A percentile compares a stretch with the other conserved stretches of the same genome.
Conservation (phyloP, 2,888 invertebrate species). For the Hermodice carunculata region DNA sequence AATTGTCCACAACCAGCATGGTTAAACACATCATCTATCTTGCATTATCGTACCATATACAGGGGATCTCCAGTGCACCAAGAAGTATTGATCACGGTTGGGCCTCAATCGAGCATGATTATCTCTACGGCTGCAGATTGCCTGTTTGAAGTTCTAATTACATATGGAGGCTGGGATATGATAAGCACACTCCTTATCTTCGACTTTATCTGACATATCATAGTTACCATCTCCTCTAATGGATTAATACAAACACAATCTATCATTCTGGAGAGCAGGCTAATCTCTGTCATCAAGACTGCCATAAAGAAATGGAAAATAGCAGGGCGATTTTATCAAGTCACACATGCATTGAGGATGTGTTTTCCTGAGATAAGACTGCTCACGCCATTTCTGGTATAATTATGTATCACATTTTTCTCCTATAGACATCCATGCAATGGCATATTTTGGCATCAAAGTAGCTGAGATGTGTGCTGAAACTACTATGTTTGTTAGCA, state of each 20-base stretch:
- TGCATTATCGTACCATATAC: constrained; percentile 48
- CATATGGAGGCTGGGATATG: constrained; percentile 50
- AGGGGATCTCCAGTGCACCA: constrained; percentile 39
- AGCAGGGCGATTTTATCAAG: constrained; percentile 50
- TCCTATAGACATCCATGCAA: no score
- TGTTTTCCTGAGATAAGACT: constrained; percentile 42
- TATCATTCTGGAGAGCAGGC: constrained; percentile 49
- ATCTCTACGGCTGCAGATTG: constrained; percentile 49
- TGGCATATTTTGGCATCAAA: no score
- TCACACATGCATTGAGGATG: constrained; percentile 39
- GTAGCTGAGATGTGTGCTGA: no score
- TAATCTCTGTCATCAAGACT: constrained; percentile 51
- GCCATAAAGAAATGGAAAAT: constrained; percentile 61
- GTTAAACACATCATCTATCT: constrained; percentile 54
- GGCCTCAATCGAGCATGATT: constrained; percentile 54
- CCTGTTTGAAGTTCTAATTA: constrained; percentile 56
- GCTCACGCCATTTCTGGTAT: constrained; percentile 17
- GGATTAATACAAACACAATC: constrained; percentile 52
- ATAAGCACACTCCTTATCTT: constrained; percentile 38
- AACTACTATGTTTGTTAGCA: no score
- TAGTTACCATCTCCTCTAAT: constrained; percentile 34
- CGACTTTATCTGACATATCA: constrained; percentile 32
- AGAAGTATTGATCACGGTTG: constrained; percentile 53
- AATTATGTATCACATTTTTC: constrained; percentile 2
- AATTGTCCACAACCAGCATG: background rate